Conservation (phyloP, 2,797 vertebrate genomes). For the Molothrus aeneus region DNA sequence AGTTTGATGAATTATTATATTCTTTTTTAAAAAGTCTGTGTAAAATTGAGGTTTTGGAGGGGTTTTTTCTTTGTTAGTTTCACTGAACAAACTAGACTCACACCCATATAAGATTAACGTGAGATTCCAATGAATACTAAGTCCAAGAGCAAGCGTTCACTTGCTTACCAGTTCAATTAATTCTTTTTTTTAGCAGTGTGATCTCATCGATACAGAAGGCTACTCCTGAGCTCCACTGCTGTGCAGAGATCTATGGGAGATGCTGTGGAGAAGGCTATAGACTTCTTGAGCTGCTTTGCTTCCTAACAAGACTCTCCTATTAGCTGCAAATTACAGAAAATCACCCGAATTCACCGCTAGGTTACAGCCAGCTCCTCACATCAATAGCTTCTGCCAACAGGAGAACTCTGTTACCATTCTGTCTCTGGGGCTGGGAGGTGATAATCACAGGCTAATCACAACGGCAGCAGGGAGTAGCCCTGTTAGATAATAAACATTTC, state of each 20-base stretch:
- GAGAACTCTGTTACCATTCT: background rate
- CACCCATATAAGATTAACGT: accelerated
- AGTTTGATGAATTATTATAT: background rate
- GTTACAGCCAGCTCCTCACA: background rate
- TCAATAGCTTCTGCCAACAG: no score
- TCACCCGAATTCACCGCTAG: background rate
- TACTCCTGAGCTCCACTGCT: background rate
- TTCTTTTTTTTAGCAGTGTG: background rate
- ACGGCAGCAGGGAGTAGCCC: background rate
- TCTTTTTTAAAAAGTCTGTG: background rate
- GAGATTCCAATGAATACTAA: background rate
- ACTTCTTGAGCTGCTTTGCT: background rate
- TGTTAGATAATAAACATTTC: background rate
- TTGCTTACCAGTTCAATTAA: background rate
- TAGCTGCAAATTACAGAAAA: background rate
- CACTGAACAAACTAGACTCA: background rate
- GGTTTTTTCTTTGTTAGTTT: background rate
- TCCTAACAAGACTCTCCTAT: background rate
- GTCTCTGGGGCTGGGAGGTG: background rate
- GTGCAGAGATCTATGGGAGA: background rate
- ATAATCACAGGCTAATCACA: background rate
- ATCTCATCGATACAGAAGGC: background rate
- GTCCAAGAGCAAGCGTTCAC: background rate
- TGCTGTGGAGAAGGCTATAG: background rate
- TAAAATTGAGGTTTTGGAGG: background rate